Base-by-base conservation (phyloP, 2,113 vertebrate species). In the Xenus cinereus region DNA sequence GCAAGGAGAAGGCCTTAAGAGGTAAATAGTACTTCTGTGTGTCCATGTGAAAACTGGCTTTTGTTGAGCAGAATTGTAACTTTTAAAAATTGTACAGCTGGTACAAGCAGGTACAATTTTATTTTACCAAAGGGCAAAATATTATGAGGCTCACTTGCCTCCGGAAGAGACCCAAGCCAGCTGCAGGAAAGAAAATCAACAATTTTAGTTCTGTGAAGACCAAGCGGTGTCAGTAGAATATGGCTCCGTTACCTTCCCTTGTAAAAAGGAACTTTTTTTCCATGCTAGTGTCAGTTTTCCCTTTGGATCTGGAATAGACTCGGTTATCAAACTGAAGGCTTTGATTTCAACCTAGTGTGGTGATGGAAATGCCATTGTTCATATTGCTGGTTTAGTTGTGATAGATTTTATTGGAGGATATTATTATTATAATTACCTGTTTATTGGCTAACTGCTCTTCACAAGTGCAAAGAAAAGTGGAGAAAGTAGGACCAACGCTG, bases 281-380 rank as follows among this genome's bases (percentile, higher is more conserved):
- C 1, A 0, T 32, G 11, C 18, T 28, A 1, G 9, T n/a, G 3
- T 16, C 3, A 0, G 15, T 51, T 74, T 39, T 74, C 62, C 22
- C 43, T 84, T 78, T 77, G 84, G 46, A 46, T 41, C 32, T 72
- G 7, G 26, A 41, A 66, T 3, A 80, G 35, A 24, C 37, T 37
- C n/a, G 5, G 27, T 57, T 57, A 28, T 73, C 75, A n/a, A 68
- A 43, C 14, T 14, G 32, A 63, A 59, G 78, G 33, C 63, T 83
- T 87, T 93, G 71, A 46, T 83, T 91, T 73, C 51, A 87, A 0
- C 20, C 45, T 50, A 7, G 24, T 2, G 1, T 21, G n/a, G 12
- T 17, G 50, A 80, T 39, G 50, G 64, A 81, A 82, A 53, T 18
- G 15, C 26, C 39, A 7, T 56, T 66, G 78, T 82, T 93, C 50